These are phyloP conservation scores for Enteromius afrohamiltoni DNA, from an alignment of 2,797 vertebrate genomes.

Conservation along the genomic window DNA sequence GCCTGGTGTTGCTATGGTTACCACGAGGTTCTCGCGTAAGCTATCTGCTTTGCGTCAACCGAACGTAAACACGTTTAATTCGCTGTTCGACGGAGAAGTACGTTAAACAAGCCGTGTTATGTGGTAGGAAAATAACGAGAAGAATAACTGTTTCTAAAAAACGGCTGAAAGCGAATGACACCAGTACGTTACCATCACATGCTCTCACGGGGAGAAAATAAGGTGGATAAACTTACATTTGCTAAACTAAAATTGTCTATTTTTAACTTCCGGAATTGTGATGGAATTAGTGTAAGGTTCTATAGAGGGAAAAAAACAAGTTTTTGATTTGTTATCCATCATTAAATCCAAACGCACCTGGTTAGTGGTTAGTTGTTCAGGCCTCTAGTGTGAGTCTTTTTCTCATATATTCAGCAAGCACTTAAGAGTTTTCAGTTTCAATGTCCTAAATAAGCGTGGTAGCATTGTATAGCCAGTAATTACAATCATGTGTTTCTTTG, in stretches of 20 bases:
- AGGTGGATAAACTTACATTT: not conserved
- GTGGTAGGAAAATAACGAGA: too few species aligned
- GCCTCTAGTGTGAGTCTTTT: not conserved
- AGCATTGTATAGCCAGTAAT: slow-evolving; percentile 3
- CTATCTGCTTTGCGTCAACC: not conserved
- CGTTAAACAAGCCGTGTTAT: too few species aligned
- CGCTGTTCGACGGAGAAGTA: too few species aligned
- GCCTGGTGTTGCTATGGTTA: slow-evolving; percentile 6
- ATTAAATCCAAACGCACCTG: not conserved
- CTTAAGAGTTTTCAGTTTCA: not conserved
- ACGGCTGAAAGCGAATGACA: not conserved
- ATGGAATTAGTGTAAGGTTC: not conserved
- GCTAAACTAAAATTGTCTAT: too few species aligned
- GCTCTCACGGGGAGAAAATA: not conserved
- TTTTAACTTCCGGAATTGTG: not conserved
- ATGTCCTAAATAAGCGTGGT: not conserved
- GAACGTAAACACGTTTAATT: too few species aligned
- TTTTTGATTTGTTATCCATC: not conserved
- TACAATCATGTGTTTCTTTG: slow-evolving; percentile 7
- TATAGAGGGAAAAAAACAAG: not conserved
- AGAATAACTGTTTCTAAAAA: too few species aligned
- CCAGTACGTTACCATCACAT: too few species aligned
- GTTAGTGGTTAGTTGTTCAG: not conserved
- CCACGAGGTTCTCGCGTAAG: not conserved
- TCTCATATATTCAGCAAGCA: not conserved